Evolutionary conservation across 2,888 invertebrate species (phyloP).

Genomic region (Pheosia gnoma): DNA sequence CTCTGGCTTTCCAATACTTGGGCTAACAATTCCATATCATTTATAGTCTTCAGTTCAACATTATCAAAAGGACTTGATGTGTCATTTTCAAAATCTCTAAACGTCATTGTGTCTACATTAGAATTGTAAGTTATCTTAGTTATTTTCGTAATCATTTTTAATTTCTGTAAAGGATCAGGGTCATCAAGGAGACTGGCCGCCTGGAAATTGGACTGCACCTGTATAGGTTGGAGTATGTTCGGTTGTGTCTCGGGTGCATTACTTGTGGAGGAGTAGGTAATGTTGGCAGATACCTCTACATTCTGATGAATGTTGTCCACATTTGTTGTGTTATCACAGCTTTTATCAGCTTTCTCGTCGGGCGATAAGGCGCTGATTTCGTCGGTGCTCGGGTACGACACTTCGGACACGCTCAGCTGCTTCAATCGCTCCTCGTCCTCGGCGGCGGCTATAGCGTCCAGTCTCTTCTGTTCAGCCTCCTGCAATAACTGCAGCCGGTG

Average conservation of each 20-base stretch:
- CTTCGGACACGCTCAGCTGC: conserved; percentile 83
- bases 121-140: conserved; percentile 60
- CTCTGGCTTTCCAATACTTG: conserved; percentile 86
- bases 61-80: conserved; percentile 97
- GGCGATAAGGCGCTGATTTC: conserved; percentile 83
- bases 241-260: conserved; percentile 56
- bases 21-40: conserved; percentile 95
- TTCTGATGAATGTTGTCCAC: conserved; percentile 50
- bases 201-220: conserved; percentile 65
- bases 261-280: conserved; percentile 47
- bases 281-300: conserved; percentile 44
- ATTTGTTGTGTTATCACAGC: conserved; percentile 60
- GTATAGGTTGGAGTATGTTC: conserved; percentile 76
- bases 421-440: conserved; percentile 81
- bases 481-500: conserved; percentile 85
- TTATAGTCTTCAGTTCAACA: conserved; percentile 95
- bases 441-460: conserved; percentile 78
- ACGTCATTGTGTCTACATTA: conserved; percentile 75
- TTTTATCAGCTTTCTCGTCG: conserved; percentile 72
- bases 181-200: conserved; percentile 72
- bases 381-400: conserved; percentile 85
- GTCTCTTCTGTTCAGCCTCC: conserved; percentile 81
- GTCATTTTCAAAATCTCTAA: conserved; percentile 95
- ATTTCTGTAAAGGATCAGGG: conserved; percentile 72
- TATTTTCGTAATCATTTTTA: conserved; percentile 65